A percentile compares a stretch with the other conserved stretches of the same genome.
phyloP scores from a whole-genome alignment of 2,113 vertebrate genomes.

The Manacus vitellinus region DNA sequence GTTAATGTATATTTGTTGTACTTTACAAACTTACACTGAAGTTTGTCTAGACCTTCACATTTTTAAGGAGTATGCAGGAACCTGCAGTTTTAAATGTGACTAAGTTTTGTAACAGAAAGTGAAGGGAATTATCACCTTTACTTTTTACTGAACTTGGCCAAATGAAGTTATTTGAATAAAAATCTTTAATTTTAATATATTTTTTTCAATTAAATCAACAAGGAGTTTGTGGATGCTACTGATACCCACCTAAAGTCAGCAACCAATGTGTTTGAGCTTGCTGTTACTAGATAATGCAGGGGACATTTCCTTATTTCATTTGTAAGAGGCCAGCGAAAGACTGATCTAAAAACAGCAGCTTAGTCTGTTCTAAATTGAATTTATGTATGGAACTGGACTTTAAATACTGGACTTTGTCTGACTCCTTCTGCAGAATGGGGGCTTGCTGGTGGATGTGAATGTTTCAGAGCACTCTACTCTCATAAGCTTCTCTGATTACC shows the following conservation, averaged over 20 bases:
- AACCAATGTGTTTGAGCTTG: not conserved
- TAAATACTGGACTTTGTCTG: not conserved
- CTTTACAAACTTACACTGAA: not conserved
- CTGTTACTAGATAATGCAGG: not conserved
- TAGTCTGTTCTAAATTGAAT: not conserved
- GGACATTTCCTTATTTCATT: not conserved
- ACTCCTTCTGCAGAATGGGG: conserved; percentile 78
- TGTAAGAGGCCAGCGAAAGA: not conserved
- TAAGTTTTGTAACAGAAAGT: not conserved
- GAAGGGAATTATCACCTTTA: not conserved
- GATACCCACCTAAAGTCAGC: not conserved
- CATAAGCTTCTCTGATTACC: conserved; percentile 89
- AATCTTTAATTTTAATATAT: not conserved
- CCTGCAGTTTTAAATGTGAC: not conserved
- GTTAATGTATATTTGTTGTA: not conserved
- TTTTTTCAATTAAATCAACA: not conserved
- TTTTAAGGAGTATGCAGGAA: not conserved
- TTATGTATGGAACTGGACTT: not conserved
- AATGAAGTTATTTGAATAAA: not conserved
- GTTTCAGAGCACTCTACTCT: conserved; percentile 86
- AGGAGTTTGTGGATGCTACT: not conserved
- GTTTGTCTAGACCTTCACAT: not conserved
- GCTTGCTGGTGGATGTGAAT: conserved; percentile 88
- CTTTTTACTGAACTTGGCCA: not conserved
- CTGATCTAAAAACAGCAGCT: not conserved